Percentiles rank a stretch among this genome's conserved stretches.
These are phyloP conservation scores for Cybosia mesomella DNA, from an alignment of 2,888 invertebrate genomes.

Conservation along the genomic window DNA sequence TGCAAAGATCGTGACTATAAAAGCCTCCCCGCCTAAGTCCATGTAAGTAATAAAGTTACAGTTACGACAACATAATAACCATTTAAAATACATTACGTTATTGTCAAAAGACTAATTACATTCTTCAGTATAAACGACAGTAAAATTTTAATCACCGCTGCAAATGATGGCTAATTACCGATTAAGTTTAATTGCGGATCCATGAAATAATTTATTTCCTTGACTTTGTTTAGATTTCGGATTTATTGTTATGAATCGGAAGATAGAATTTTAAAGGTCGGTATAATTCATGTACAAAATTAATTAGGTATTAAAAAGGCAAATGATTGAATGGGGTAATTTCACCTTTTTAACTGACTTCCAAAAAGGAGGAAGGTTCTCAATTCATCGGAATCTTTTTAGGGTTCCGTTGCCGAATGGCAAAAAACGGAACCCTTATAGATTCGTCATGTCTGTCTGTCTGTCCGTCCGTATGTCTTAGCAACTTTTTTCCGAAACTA, in stretches of 20 bases:
- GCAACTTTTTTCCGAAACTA: too few relatives aligned
- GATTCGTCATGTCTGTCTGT: too few relatives aligned
- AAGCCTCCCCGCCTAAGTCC: slow-evolving; percentile 20
- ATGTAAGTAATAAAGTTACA: slow-evolving; percentile 55
- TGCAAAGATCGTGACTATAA: slow-evolving; percentile 24
- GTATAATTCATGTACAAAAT: too few relatives aligned
- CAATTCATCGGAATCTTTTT: too few relatives aligned
- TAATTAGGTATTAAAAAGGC: background rate
- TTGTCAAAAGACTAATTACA: slow-evolving; percentile 59
- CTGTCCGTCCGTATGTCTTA: too few relatives aligned
- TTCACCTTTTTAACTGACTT: too few relatives aligned
- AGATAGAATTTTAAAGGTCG: background rate
- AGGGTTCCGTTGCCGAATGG: too few relatives aligned
- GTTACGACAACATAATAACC: slow-evolving; percentile 64
- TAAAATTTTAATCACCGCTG: slow-evolving; percentile 35
- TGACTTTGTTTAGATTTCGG: background rate
- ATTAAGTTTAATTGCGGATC: slow-evolving; percentile 23
- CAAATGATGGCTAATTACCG: slow-evolving; percentile 28
- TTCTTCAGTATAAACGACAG: slow-evolving; percentile 44
- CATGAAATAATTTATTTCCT: slow-evolving; percentile 3
- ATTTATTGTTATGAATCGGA: background rate
- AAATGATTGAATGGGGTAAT: too few relatives aligned
- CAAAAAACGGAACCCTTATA: too few relatives aligned
- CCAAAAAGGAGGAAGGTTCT: too few relatives aligned
- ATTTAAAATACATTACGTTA: slow-evolving; percentile 62